Percentiles rank a stretch among this genome's conserved stretches.
phyloP scores from a whole-genome alignment of 2,797 vertebrate genomes.

The Mastacembelus armatus region DNA sequence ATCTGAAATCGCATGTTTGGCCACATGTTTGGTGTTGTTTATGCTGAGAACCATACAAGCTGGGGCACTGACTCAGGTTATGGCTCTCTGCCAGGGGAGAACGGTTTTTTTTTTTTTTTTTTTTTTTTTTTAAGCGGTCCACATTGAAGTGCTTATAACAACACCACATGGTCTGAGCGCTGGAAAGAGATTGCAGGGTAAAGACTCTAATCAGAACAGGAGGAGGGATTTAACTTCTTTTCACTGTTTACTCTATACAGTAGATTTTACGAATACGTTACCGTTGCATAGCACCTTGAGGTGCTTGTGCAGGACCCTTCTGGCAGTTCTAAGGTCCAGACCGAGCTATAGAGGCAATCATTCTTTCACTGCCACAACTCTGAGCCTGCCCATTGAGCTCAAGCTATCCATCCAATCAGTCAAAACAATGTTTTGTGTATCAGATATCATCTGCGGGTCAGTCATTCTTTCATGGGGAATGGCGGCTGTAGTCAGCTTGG shows the following conservation, averaged over 20 bases:
- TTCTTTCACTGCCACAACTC: not conserved
- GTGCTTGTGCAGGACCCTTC: not conserved
- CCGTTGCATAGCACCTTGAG: not conserved
- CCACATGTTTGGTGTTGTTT: conserved; percentile 31
- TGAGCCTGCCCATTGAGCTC: not conserved
- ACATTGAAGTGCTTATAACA: conserved; percentile 13
- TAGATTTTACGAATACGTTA: not conserved
- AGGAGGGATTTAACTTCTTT: conserved; percentile 1
- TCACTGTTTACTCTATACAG: not conserved
- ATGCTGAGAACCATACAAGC: conserved; percentile 3
- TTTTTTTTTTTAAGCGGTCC: not conserved
- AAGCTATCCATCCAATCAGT: no score
- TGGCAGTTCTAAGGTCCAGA: not conserved
- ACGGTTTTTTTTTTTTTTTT: not conserved
- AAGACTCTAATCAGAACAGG: not conserved
- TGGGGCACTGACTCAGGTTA: conserved; percentile 9
- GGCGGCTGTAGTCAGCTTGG: not conserved
- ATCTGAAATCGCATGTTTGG: conserved; percentile 13
- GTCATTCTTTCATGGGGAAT: not conserved
- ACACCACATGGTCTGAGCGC: not conserved
- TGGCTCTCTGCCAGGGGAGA: conserved; percentile 21
- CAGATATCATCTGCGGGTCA: not conserved
- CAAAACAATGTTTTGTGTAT: no score
- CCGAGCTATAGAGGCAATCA: not conserved
- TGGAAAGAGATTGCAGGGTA: not conserved